Percentiles rank a stretch among this genome's conserved stretches.
Evolutionary conservation across 2,888 invertebrate genomes (phyloP).

Genomic region (Petrolisthes cinctipes): DNA sequence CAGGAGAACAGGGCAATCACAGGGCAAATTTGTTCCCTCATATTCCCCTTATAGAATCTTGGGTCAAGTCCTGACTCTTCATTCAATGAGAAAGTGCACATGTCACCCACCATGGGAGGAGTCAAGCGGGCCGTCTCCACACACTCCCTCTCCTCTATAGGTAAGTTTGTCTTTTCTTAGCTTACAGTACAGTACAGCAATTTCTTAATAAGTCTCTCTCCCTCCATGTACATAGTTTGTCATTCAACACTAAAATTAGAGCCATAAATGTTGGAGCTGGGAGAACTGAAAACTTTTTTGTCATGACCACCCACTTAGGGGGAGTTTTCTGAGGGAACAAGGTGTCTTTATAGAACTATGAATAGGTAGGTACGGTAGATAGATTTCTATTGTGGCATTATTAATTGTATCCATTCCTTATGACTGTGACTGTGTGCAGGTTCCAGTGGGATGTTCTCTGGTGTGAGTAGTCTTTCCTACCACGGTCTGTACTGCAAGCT

Average conservation of each 20-base stretch:
- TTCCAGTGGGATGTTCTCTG: slow-evolving; percentile 37
- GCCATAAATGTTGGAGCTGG: too few relatives aligned
- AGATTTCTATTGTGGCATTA: not conserved
- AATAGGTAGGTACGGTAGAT: not conserved
- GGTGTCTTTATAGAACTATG: too few relatives aligned
- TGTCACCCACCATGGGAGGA: slow-evolving; percentile 30
- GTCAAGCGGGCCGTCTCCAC: slow-evolving; percentile 52
- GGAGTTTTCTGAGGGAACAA: too few relatives aligned
- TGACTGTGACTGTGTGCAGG: slow-evolving; percentile 19
- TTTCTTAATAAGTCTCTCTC: too few relatives aligned
- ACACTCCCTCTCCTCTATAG: slow-evolving; percentile 52
- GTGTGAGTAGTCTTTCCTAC: slow-evolving; percentile 73
- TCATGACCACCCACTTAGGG: too few relatives aligned
- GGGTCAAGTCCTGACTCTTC: slow-evolving; percentile 54
- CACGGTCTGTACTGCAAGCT: slow-evolving; percentile 89
- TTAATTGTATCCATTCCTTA: not conserved
- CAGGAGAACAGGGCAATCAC: not conserved
- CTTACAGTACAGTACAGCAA: too few relatives aligned
- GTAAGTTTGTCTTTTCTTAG: slow-evolving; percentile 26
- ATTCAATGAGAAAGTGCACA: slow-evolving; percentile 29
- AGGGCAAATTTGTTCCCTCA: not conserved
- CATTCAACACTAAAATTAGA: too few relatives aligned
- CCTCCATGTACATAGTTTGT: too few relatives aligned
- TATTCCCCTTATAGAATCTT: slow-evolving; percentile 20
- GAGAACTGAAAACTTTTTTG: too few relatives aligned